phyloP scores from a whole-genome alignment of 2,888 invertebrate genomes.

The Neoaliturus tenellus region DNA sequence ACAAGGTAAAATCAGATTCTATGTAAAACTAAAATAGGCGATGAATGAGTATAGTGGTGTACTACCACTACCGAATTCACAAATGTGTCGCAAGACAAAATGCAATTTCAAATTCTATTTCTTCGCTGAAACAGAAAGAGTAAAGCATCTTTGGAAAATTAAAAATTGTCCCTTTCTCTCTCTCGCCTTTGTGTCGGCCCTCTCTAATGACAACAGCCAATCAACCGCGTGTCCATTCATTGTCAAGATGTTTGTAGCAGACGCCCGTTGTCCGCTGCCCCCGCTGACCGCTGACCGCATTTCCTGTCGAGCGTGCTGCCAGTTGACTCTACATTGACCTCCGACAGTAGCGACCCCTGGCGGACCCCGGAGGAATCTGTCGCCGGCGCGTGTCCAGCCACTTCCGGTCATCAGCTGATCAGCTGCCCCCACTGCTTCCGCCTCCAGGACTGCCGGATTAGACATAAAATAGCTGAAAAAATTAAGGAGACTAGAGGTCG shows the following conservation, averaged over 20 bases:
- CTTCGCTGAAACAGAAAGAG: too few relatives aligned
- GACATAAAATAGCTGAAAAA: too few relatives aligned
- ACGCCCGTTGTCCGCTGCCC: neutral
- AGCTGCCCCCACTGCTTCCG: neutral
- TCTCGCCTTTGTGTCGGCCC: neutral
- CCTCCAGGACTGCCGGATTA: neutral
- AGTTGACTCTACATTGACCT: slow-evolving; percentile 14
- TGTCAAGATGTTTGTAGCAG: slow-evolving; percentile 3
- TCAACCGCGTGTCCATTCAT: slow-evolving; percentile 5
- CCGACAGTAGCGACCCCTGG: neutral
- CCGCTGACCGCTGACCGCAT: neutral
- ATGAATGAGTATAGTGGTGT: too few relatives aligned
- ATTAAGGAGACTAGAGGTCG: too few relatives aligned
- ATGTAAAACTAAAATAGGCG: too few relatives aligned
- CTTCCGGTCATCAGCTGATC: slow-evolving; percentile 17
- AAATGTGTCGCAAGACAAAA: too few relatives aligned
- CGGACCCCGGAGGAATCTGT: slow-evolving; percentile 5
- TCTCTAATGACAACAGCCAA: neutral
- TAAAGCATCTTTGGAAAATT: too few relatives aligned
- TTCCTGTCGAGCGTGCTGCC: slow-evolving; percentile 20
- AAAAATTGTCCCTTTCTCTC: neutral
- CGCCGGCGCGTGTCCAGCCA: neutral
- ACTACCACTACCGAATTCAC: too few relatives aligned
- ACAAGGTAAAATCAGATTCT: too few relatives aligned
- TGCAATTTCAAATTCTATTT: too few relatives aligned